A percentile compares a stretch with the other conserved stretches of the same genome.
These are phyloP conservation scores for Syngnathus rostellatus DNA, from an alignment of 2,797 vertebrate genomes.

Conservation along the genomic window DNA sequence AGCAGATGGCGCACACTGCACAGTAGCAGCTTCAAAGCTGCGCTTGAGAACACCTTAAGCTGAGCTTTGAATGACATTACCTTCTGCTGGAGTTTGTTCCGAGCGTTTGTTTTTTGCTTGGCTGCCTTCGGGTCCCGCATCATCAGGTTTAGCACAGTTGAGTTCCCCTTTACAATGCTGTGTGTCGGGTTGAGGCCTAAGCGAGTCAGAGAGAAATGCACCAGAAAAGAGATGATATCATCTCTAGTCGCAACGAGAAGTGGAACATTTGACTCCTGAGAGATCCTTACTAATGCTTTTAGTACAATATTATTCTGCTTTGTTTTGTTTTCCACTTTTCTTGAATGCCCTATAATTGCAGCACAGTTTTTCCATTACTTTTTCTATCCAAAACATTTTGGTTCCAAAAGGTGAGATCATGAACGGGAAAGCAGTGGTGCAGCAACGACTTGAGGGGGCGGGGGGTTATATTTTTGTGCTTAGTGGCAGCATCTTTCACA, in stretches of 20 bases:
- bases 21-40: slow-evolving; percentile 16
- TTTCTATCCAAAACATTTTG: background rate
- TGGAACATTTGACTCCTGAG: background rate
- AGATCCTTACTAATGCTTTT: background rate
- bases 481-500: background rate
- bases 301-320: background rate
- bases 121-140: background rate
- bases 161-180: slow-evolving; percentile 9
- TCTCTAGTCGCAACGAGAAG: background rate
- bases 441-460: background rate
- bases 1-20: slow-evolving; percentile 32
- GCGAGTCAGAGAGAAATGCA: slow-evolving; percentile 8
- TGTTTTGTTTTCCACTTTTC: background rate
- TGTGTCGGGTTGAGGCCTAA: background rate
- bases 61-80: background rate
- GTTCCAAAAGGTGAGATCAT: background rate
- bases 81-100: background rate
- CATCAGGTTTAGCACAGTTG: slow-evolving; percentile 8
- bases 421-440: background rate
- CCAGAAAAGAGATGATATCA: background rate
- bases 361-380: background rate
- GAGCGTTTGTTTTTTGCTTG: background rate
- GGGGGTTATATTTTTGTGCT: background rate
- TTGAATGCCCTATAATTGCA: background rate
- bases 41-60: slow-evolving; percentile 6